Evolutionary conservation across 2,113 vertebrate genomes (phyloP), one percentile per base, ranked within the genome.

Genomic region (Cyanocitta stelleri): DNA sequence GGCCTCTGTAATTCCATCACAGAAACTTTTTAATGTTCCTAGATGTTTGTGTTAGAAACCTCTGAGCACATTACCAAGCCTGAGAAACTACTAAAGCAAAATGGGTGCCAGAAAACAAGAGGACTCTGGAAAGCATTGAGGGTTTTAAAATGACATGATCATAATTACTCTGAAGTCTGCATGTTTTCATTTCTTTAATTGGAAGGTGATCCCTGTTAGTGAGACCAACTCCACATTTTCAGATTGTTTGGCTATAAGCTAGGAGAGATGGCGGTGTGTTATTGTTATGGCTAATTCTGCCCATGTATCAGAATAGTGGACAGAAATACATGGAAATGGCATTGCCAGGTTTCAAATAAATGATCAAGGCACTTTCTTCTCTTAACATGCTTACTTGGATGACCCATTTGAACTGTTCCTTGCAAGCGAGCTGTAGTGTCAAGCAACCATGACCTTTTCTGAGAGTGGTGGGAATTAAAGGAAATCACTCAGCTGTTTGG

Each of bases 261-360:
- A 48, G 43, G 52, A 64, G 69, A 61, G 37, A 46, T 93, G 85
- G 33, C 2, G 7, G 6, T 69, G 21, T 91, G 56, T 87, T 95
- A 85, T 93, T 96, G 64, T 96, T 97, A 96, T 95, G 89, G 79
- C 95, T 97, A 93, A 66, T 78, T 87, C 85, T 93, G 78, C 39
- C n/a, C 8, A 17, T 71, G 18, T 51, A 91, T 56, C 23, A 16
- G 68, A 90, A 74, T 54, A 90, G 26, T 87, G 79, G 64, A 91
- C 55, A 87, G 52, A 92, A 93, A 85, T 73, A 61, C 1, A 1
- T 7, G 80, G 81, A 81, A 95, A 78, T 41, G 4, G 49, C 74
- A 81, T 23, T 74, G 83, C 73, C 39, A 81, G 33, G 37, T 74
- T 85, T 90, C 33, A 76, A 64, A 83, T 77, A 67, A 82, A 89